Base-by-base conservation (phyloP, 2,888 invertebrate genomes). In the Noctua janthe region DNA sequence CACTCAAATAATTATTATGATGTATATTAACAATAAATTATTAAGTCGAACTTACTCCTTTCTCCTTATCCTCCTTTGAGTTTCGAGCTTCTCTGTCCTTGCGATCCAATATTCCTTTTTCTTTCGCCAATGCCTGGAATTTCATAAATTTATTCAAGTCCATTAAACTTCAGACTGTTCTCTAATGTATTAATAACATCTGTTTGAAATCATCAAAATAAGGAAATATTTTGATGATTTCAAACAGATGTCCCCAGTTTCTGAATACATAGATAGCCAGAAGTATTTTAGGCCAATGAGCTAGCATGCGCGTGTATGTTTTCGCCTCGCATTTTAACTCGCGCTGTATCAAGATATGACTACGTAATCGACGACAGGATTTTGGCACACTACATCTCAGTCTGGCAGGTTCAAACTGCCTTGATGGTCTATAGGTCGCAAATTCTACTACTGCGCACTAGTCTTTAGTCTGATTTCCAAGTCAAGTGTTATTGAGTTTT, bases 51-150 rank as follows among this genome's bases (percentile, higher is more conserved):
- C 83, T 81, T 71, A 83, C 83, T 10, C 29, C 82, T 80, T 94
- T 95, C 78, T 95, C 95, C 86, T 93, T 94, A 1, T 96, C 95
- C 66, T 96, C 96, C 79, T 94, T 95, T 13, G 95, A 95, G 83
- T 92, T 91, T 1, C 95, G 84, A 1, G 94, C 91, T 74, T 96
- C 96, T 20, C 95, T 83, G 10, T 96, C 96, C 49, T 94, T 95
- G 62, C 96, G 95, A 87, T 97, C 97, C 43, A 97, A 97, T 0
- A 93, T 94, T 62, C 96, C 93, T 81, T 97, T 97, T 51, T 98
- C 98, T 84, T 94, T 94, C 20, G 95, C 96, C 96, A 81, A 69
- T 4, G 81, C 81, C 81, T 81, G 64, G 4, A 81, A 83, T 35
- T 2, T 23, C 1, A 20, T 20, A 15, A 29, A 10, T 29, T 39